Evolutionary conservation across 2,888 invertebrate genomes (phyloP).

Genomic region (Phaedon cochleariae): DNA sequence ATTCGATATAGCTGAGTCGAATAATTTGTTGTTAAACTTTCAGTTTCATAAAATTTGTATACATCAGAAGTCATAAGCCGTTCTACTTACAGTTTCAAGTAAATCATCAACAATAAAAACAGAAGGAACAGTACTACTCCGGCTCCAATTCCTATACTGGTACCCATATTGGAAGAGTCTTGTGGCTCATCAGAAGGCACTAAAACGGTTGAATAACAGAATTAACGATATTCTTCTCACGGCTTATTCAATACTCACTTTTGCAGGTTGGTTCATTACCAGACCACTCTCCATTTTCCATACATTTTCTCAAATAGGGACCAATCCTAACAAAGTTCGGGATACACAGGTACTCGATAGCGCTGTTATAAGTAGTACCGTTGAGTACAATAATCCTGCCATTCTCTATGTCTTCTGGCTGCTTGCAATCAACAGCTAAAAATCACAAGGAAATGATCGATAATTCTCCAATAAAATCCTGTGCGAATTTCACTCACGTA

Average conservation of each 20-base stretch:
- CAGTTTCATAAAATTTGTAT: no score
- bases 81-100: conserved; percentile 79
- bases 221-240: background rate
- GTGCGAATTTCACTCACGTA: no score
- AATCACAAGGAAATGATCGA: background rate
- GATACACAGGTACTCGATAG: conserved; percentile 89
- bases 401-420: conserved; percentile 82
- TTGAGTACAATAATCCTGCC: conserved; percentile 88
- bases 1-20: no score
- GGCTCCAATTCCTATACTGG: conserved; percentile 85
- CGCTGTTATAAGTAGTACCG: conserved; percentile 84
- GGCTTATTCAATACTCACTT: conserved; percentile 58
- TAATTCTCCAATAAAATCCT: no score
- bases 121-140: conserved; percentile 83
- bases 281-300: conserved; percentile 86
- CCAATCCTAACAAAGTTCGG: conserved; percentile 85
- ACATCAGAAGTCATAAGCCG: no score
- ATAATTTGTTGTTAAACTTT: no score
- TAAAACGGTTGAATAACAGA: conserved; percentile 46
- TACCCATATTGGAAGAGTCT: conserved; percentile 76
- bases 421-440: conserved; percentile 84
- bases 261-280: conserved; percentile 88
- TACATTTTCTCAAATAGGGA: conserved; percentile 82
- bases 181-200: conserved; percentile 74
- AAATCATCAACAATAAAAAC: conserved; percentile 80